Percentiles rank a stretch among this genome's conserved stretches.
phyloP scores from a whole-genome alignment of 2,113 vertebrate genomes.

The Prietella phreatophila region DNA sequence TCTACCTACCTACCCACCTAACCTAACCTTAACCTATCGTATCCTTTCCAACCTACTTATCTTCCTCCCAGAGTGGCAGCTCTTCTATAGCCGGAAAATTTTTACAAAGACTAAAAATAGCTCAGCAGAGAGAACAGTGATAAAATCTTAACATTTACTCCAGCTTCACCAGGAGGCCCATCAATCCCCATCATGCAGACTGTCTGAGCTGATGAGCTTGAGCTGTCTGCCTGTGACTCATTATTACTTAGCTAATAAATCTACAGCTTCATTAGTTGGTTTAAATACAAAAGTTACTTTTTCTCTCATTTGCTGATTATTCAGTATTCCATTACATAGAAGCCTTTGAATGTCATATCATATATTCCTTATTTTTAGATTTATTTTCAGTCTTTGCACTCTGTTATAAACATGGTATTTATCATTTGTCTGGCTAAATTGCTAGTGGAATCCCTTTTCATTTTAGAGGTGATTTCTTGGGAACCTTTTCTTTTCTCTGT shows the following conservation, averaged over 20 bases:
- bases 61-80: neutral
- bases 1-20: neutral
- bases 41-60: neutral
- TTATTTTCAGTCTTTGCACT: neutral
- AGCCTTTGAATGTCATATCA: neutral
- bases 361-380: neutral
- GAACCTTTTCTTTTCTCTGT: neutral
- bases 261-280: neutral
- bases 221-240: constrained; percentile 50
- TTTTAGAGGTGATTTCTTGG: neutral
- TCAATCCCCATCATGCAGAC: neutral
- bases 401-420: neutral
- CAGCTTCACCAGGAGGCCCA: constrained; percentile 8
- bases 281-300: constrained; percentile 50
- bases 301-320: neutral
- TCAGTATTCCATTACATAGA: neutral
- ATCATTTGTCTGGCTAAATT: neutral
- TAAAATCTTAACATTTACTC: constrained; percentile 19
- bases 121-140: constrained; percentile 4
- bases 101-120: neutral
- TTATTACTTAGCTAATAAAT: neutral
- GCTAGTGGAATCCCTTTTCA: neutral
- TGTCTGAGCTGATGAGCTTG: constrained; percentile 8
- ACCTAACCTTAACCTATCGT: neutral
- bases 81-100: neutral